Evolutionary conservation across 1,140 invertebrate species (phyloP).

Genomic region (Amyelois transitella): DNA sequence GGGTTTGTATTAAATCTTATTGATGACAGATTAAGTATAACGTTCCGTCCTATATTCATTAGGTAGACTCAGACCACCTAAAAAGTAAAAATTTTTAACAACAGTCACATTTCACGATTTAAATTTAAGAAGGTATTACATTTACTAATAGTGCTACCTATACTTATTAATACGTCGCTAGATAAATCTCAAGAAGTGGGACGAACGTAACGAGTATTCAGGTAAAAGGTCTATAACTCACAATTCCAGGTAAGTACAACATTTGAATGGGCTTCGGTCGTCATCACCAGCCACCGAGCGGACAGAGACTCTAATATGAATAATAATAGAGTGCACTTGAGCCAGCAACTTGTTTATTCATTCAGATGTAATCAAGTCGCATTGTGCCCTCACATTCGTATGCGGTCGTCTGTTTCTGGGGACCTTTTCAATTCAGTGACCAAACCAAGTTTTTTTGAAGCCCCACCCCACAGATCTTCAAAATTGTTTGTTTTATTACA

Average conservation of each 20-base stretch:
- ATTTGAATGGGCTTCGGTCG: background rate
- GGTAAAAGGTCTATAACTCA: constrained; percentile 1
- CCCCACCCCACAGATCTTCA: constrained; percentile 2
- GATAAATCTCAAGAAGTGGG: background rate
- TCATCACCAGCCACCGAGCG: constrained; percentile 1
- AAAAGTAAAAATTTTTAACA: too few relatives aligned
- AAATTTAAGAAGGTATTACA: too few relatives aligned
- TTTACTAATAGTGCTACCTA: too few relatives aligned
- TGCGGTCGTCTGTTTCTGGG: constrained; percentile 10
- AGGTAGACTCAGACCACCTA: too few relatives aligned
- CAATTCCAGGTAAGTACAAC: background rate
- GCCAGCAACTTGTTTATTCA: constrained; percentile 27
- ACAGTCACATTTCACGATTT: background rate
- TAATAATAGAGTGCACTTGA: constrained; percentile 33
- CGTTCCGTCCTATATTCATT: too few relatives aligned
- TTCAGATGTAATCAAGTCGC: constrained; percentile 31
- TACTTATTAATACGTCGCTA: too few relatives aligned
- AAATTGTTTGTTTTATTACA: background rate
- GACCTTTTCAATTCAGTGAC: constrained; percentile 16
- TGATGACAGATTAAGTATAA: too few relatives aligned
- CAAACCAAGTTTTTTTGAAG: constrained; percentile 12
- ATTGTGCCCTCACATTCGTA: constrained; percentile 27
- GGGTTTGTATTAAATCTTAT: too few relatives aligned
- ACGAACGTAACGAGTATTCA: background rate
- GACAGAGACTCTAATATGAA: constrained; percentile 20